Evolutionary conservation across 1,140 invertebrate genomes (phyloP), one percentile per base, ranked within the genome.

Genomic region (Anastrepha ludens): DNA sequence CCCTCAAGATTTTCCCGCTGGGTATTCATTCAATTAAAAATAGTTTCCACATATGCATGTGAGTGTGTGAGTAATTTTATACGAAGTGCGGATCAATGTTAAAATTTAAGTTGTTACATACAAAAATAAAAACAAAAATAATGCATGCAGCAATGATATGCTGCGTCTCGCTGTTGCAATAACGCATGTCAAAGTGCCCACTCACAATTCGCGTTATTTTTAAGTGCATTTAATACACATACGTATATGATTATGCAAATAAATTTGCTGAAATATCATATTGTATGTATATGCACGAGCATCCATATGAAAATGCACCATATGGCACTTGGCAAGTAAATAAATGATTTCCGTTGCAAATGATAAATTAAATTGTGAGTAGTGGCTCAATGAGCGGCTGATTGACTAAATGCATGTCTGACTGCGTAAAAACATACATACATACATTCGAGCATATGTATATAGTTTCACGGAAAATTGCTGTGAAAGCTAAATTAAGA

Each of bases 311-410:
- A 74, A 74, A 47, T 5, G n/a, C 8, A 58, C 47, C 74, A 81
- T 47, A 81, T 81, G 47, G 74, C 74, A 55, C 47, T 81, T 81
- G 74, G 50, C n/a, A 17, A 20, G 47, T 81, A 81, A 81, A 81
- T 81, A 81, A 81, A 81, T 81, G 74, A 81, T 81, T 81, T 81
- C 74, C 74, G 74, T 81, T 81, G 74, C 20, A 81, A 81, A 29
- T 58, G 74, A 81, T 81, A 81, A 55, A 81, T 81, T 81, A 81
- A 81, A 81, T 81, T 81, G 74, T 81, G 47, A 9, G 47, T 81
- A 55, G 47, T 81, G 74, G 74, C 47, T 81, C 74, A 81, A 81
- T 81, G 74, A 81, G 74, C 74, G 74, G 41, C 44, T 55, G 74
- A 81, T 81, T 50, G 47, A 58, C 47, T 81, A n/a, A 81, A 81